Percentiles rank a stretch among this genome's conserved stretches.
phyloP scores from a whole-genome alignment of 2,888 invertebrate species.

The Brenthis daphne region DNA sequence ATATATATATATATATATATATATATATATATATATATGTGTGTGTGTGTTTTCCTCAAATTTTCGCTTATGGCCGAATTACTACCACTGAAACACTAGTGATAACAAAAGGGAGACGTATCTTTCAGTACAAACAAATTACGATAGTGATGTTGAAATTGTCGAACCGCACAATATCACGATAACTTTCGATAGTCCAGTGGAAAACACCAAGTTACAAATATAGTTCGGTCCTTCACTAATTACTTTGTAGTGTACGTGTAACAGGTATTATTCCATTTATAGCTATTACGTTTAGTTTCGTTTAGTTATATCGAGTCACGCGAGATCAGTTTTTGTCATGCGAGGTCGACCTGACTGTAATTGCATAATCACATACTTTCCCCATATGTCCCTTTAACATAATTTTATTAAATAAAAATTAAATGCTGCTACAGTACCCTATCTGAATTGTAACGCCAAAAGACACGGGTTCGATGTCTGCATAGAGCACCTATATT shows the following conservation, averaged over 20 bases:
- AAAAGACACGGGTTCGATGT: neutral
- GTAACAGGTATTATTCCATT: slow-evolving; percentile 33
- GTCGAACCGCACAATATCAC: neutral
- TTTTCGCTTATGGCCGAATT: too few relatives aligned
- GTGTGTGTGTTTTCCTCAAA: too few relatives aligned
- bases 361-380: slow-evolving; percentile 37
- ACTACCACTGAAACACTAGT: too few relatives aligned
- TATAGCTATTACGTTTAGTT: slow-evolving; percentile 26
- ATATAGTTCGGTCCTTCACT: slow-evolving; percentile 9
- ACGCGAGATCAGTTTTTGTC: slow-evolving; percentile 34
- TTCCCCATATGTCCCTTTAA: slow-evolving; percentile 30
- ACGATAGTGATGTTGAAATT: slow-evolving; percentile 2
- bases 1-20: too few relatives aligned
- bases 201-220: slow-evolving; percentile 1
- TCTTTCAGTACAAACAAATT: neutral
- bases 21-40: too few relatives aligned
- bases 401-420: slow-evolving; percentile 18
- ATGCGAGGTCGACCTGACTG: slow-evolving; percentile 34
- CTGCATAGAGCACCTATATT: neutral
- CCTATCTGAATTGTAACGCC: neutral
- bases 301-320: slow-evolving; percentile 29
- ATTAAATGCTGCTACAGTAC: neutral
- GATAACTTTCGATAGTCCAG: neutral
- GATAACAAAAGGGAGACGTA: neutral
- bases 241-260: slow-evolving; percentile 19